phyloP scores from a whole-genome alignment of 2,888 invertebrate genomes.

The Oegoconia quadripuncta region DNA sequence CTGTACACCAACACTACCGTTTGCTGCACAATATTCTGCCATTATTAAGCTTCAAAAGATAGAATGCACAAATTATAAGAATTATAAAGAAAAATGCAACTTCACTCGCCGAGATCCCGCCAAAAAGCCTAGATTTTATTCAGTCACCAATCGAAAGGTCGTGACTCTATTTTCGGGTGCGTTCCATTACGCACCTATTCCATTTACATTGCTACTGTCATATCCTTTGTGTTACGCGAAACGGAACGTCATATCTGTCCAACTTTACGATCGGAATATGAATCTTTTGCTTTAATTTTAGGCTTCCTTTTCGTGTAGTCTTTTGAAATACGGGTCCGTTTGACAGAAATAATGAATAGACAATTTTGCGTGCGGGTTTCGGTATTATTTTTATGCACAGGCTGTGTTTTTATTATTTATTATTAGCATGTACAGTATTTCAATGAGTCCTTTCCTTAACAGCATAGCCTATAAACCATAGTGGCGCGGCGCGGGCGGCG shows the following conservation, averaged over 20 bases:
- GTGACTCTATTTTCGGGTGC: conserved; percentile 20
- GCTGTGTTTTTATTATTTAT: neutral
- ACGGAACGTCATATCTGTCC: conserved; percentile 11
- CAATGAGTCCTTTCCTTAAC: too few relatives aligned
- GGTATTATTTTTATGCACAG: conserved; percentile 24
- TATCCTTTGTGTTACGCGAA: conserved; percentile 7
- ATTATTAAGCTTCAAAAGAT: too few relatives aligned
- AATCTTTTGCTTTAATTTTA: conserved; percentile 1
- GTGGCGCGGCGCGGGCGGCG: conserved; percentile 5
- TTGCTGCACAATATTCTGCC: too few relatives aligned
- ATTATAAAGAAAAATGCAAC: too few relatives aligned
- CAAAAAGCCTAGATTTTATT: too few relatives aligned
- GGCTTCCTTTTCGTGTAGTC: neutral
- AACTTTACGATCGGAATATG: conserved; percentile 6
- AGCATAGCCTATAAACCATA: conserved; percentile 1
- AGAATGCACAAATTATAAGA: too few relatives aligned
- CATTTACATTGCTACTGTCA: conserved; percentile 23
- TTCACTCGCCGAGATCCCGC: too few relatives aligned
- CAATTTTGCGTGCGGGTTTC: conserved; percentile 28
- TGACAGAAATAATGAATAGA: conserved; percentile 15
- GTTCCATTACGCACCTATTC: conserved; percentile 21
- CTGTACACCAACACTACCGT: too few relatives aligned
- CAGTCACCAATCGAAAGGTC: conserved; percentile 16
- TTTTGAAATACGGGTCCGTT: conserved; percentile 7
- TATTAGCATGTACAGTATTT: too few relatives aligned